Percentiles rank a stretch among this genome's conserved stretches.
phyloP scores from a whole-genome alignment of 2,888 invertebrate genomes.

The Dione juno region DNA sequence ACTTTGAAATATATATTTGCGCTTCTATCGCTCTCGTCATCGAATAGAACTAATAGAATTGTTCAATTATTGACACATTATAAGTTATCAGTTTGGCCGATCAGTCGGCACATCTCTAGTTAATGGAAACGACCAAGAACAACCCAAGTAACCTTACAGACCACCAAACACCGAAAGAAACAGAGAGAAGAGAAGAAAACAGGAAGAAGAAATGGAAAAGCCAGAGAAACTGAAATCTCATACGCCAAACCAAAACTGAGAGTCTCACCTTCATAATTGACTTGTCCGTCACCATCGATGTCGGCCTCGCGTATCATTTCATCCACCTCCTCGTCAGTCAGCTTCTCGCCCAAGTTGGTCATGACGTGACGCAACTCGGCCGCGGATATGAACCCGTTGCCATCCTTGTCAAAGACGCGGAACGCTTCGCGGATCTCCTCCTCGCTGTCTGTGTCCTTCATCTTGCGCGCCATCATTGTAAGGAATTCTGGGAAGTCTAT shows the following conservation, averaged over 20 bases:
- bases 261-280: slow-evolving; percentile 95
- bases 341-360: slow-evolving; percentile 99
- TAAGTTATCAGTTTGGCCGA: too few species aligned
- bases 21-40: too few species aligned
- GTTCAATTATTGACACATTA: too few species aligned
- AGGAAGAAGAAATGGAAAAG: background rate
- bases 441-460: slow-evolving; percentile 99
- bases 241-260: slow-evolving; percentile 31
- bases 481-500: slow-evolving; percentile 99
- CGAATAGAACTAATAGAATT: too few species aligned
- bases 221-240: slow-evolving; percentile 1
- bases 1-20: too few species aligned
- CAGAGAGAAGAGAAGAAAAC: background rate
- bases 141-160: background rate
- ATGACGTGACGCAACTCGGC: slow-evolving; percentile 99
- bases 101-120: too few species aligned
- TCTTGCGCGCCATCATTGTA: slow-evolving; percentile 99
- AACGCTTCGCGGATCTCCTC: slow-evolving; percentile 99
- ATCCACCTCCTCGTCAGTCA: slow-evolving; percentile 99
- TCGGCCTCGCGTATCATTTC: slow-evolving; percentile 99
- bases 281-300: slow-evolving; percentile 99
- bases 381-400: slow-evolving; percentile 99
- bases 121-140: too few species aligned
- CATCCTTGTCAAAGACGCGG: slow-evolving; percentile 99
- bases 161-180: background rate